Percentiles rank a stretch among this genome's conserved stretches.
Evolutionary conservation across 2,113 vertebrate species (phyloP).

Genomic region (Toxostoma redivivum): DNA sequence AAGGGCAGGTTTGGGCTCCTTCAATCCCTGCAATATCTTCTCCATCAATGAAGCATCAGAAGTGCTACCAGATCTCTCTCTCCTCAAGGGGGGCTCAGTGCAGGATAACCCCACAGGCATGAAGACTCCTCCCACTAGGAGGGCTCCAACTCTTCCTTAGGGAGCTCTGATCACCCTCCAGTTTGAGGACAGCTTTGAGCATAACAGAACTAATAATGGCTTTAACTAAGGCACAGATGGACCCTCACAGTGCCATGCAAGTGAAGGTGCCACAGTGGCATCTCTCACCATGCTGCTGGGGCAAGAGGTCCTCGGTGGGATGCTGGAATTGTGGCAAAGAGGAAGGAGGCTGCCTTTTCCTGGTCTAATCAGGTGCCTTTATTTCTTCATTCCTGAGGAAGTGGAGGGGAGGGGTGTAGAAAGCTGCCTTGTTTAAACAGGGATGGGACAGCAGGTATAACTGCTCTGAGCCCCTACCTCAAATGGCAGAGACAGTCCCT

Average conservation of each 20-base stretch:
- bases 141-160: rapidly evolving
- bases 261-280: not conserved
- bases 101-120: not conserved
- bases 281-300: not conserved
- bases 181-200: not conserved
- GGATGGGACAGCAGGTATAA: not conserved
- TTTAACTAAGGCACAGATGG: not conserved
- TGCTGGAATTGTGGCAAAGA: not conserved
- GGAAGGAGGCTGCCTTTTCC: not conserved
- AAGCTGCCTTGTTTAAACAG: not conserved
- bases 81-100: not conserved
- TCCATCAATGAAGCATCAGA: not conserved
- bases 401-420: rapidly evolving
- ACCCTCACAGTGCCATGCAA: not conserved
- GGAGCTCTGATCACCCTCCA: not conserved
- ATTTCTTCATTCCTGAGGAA: not conserved
- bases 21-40: not conserved
- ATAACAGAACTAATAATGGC: not conserved
- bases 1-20: not conserved
- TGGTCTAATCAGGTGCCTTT: not conserved
- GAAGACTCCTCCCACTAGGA: not conserved
- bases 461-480: not conserved
- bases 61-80: not conserved
- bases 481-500: not conserved
- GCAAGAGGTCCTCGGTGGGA: not conserved